Percentiles rank a stretch among this genome's conserved stretches.
Conservation (phyloP, 2,113 vertebrate genomes). For the Pandion haliaetus region DNA sequence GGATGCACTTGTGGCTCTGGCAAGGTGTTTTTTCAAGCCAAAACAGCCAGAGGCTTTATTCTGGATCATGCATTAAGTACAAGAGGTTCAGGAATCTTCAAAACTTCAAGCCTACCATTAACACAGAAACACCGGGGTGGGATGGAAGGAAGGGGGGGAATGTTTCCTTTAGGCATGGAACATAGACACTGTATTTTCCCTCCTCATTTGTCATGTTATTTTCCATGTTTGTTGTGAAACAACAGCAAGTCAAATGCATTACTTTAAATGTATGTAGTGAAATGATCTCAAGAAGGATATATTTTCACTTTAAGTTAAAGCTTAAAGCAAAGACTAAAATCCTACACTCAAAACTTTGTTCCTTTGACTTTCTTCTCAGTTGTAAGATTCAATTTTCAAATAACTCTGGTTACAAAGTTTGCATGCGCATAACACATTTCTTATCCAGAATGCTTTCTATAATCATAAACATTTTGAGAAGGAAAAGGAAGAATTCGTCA, state of each 20-base stretch:
- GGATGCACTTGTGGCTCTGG: background rate
- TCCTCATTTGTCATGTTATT: background rate
- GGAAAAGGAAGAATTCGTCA: background rate
- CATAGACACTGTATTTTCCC: background rate
- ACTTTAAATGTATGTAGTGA: background rate
- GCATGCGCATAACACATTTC: background rate
- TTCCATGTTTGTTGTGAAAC: background rate
- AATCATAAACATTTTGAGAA: background rate
- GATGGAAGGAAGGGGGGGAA: background rate
- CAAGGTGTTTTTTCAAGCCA: background rate
- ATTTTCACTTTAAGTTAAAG: too few species aligned
- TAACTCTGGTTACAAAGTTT: background rate
- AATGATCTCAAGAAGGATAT: too few species aligned
- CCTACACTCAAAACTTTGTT: background rate
- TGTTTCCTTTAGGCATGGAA: background rate
- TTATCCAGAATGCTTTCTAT: background rate
- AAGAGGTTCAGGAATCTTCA: background rate
- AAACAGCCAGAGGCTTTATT: background rate
- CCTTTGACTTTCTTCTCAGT: background rate
- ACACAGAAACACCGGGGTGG: background rate
- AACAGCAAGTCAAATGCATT: background rate
- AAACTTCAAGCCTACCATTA: background rate
- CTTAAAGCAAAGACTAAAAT: background rate
- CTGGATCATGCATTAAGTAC: background rate
- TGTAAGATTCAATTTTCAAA: background rate